phyloP scores from a whole-genome alignment of 1,140 invertebrate genomes.

The Drosophila sechellia region DNA sequence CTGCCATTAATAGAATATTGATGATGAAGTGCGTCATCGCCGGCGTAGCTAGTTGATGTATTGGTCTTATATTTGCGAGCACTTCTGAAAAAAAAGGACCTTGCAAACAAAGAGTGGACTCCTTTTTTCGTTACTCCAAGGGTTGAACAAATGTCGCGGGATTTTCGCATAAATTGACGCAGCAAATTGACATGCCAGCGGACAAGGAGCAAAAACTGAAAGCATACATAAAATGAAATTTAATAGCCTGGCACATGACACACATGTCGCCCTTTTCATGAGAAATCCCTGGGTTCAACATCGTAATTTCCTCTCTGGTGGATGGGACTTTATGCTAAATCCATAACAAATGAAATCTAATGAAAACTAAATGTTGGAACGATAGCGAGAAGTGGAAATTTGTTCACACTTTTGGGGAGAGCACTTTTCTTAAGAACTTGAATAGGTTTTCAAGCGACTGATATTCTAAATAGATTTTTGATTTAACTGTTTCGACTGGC shows the following conservation, averaged over 20 bases:
- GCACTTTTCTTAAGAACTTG: neutral
- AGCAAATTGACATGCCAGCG: conserved; percentile 65
- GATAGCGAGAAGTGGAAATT: conserved; percentile 14
- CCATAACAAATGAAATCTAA: conserved; percentile 54
- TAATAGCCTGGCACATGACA: conserved; percentile 47
- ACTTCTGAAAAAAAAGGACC: conserved; percentile 9
- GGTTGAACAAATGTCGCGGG: conserved; percentile 46
- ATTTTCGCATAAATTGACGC: conserved; percentile 68
- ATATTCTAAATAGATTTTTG: neutral
- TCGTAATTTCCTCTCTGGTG: conserved; percentile 39
- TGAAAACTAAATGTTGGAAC: conserved; percentile 32
- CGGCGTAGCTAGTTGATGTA: conserved; percentile 45
- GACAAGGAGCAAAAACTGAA: conserved; percentile 42
- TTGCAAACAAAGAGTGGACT: conserved; percentile 32
- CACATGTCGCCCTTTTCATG: conserved; percentile 30
- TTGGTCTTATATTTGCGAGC: conserved; percentile 29
- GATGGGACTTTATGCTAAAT: conserved; percentile 60
- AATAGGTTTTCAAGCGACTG: neutral
- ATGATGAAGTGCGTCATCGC: conserved; percentile 48
- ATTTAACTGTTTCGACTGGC: neutral
- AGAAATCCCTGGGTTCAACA: conserved; percentile 24
- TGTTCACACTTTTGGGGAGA: neutral
- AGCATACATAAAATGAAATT: conserved; percentile 76
- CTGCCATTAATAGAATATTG: conserved; percentile 64
- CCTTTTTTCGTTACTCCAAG: conserved; percentile 9